Evolutionary conservation across 2,888 invertebrate genomes (phyloP).

Genomic region (Nasonovia ribisnigri): DNA sequence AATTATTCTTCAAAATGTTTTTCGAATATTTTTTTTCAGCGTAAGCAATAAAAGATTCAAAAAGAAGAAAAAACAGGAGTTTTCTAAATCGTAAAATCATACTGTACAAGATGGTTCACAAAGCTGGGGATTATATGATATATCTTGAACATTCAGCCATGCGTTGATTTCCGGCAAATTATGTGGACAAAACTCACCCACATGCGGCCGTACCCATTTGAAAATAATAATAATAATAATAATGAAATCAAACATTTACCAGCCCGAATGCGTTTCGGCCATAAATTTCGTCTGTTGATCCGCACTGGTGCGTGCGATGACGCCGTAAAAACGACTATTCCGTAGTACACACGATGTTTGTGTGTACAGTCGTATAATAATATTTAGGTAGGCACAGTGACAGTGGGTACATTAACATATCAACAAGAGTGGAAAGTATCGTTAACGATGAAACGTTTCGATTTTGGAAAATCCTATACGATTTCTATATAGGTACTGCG

Average conservation of each 20-base stretch:
- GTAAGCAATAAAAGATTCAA: not conserved
- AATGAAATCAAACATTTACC: conserved; percentile 33
- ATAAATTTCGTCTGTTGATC: conserved; percentile 23
- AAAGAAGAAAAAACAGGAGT: not conserved
- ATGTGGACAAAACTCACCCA: not conserved
- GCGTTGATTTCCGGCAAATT: conserved; percentile 26
- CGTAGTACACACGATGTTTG: not conserved
- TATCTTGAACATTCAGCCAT: not conserved
- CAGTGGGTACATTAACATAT: not conserved
- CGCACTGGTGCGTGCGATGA: conserved; percentile 15
- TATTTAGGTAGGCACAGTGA: not conserved
- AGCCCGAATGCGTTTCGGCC: conserved; percentile 16
- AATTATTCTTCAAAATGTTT: not conserved
- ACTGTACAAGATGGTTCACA: not conserved
- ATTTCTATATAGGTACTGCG: not conserved
- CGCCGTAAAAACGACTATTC: conserved; percentile 9
- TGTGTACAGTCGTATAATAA: not conserved
- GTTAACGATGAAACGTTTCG: not conserved
- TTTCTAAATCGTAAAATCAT: not conserved
- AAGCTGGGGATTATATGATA: not conserved
- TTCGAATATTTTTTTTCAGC: not conserved
- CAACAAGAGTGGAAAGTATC: not conserved
- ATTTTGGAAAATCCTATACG: not conserved
- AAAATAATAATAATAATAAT: conserved; percentile 22
- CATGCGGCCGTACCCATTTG: not conserved